These are phyloP conservation scores for Squalus acanthias DNA, from an alignment of 2,797 vertebrate species.

Conservation along the genomic window DNA sequence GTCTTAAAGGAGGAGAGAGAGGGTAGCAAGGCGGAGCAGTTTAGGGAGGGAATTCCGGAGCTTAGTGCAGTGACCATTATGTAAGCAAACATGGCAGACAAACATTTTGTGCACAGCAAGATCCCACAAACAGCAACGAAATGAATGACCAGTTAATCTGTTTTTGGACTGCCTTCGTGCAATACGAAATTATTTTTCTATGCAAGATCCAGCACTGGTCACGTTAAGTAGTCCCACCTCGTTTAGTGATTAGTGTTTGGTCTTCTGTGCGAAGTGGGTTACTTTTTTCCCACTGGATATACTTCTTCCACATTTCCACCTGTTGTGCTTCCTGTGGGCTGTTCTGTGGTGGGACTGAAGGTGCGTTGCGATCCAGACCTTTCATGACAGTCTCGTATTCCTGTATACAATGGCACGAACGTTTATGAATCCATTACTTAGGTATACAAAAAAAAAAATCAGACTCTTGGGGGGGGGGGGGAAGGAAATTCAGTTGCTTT, in stretches of 20 bases:
- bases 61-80: not conserved
- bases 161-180: not conserved
- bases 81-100: not conserved
- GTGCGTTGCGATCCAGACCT: slow-evolving; percentile 91
- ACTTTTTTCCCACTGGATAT: slow-evolving; percentile 98
- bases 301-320: slow-evolving; percentile 99
- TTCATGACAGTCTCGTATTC: slow-evolving; percentile 99
- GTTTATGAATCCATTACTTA: not conserved
- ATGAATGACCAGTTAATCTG: not conserved
- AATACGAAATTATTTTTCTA: not conserved
- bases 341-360: slow-evolving; percentile 94
- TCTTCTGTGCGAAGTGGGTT: slow-evolving; percentile 95
- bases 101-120: not conserved
- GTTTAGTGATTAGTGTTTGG: slow-evolving; percentile 96
- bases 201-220: not conserved
- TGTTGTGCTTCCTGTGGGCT: slow-evolving; percentile 96
- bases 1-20: not conserved
- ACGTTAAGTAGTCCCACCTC: slow-evolving; percentile 67
- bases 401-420: slow-evolving; percentile 54
- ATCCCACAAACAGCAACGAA: not conserved
- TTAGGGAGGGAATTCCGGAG: not conserved
- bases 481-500: too few species aligned
- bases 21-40: not conserved
- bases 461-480: not conserved
- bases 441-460: not conserved